These are phyloP conservation scores for Sparus aurata DNA, from an alignment of 2,797 vertebrate genomes.

Conservation along the genomic window DNA sequence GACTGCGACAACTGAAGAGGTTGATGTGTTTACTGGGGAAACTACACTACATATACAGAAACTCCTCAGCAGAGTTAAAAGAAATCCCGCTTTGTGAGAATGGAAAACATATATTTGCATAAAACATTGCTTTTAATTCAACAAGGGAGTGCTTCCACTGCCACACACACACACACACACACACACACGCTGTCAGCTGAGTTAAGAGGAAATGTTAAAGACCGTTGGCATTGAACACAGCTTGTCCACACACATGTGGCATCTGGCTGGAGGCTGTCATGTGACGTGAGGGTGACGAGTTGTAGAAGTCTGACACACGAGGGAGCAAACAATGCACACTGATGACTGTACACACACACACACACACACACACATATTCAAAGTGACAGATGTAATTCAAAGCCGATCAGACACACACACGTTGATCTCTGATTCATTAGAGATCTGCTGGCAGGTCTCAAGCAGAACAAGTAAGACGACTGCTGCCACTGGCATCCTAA, in stretches of 20 bases:
- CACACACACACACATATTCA: slow-evolving; percentile 26
- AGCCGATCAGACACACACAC: slow-evolving; percentile 2
- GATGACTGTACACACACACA: slow-evolving; percentile 25
- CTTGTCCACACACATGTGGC: slow-evolving; percentile 17
- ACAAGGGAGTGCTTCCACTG: slow-evolving; percentile 4
- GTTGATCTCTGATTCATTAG: slow-evolving; percentile 47
- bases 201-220: slow-evolving; percentile 41
- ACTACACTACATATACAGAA: not conserved
- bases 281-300: slow-evolving; percentile 49
- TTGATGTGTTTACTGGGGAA: no score
- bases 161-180: not conserved
- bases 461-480: slow-evolving; percentile 26
- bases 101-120: slow-evolving; percentile 10
- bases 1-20: no score
- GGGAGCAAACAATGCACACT: slow-evolving; percentile 24
- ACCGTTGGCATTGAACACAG: slow-evolving; percentile 49
- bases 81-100: not conserved
- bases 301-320: slow-evolving; percentile 43
- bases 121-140: slow-evolving; percentile 12
- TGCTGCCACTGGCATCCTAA: slow-evolving; percentile 37
- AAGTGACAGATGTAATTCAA: not conserved
- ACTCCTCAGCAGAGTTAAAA: not conserved
- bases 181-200: slow-evolving; percentile 37
- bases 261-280: slow-evolving; percentile 46
- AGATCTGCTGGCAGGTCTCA: slow-evolving; percentile 56